Evolutionary conservation across 2,797 vertebrate species (phyloP), one percentile per base, ranked within the genome.

Genomic region (Sparus aurata): DNA sequence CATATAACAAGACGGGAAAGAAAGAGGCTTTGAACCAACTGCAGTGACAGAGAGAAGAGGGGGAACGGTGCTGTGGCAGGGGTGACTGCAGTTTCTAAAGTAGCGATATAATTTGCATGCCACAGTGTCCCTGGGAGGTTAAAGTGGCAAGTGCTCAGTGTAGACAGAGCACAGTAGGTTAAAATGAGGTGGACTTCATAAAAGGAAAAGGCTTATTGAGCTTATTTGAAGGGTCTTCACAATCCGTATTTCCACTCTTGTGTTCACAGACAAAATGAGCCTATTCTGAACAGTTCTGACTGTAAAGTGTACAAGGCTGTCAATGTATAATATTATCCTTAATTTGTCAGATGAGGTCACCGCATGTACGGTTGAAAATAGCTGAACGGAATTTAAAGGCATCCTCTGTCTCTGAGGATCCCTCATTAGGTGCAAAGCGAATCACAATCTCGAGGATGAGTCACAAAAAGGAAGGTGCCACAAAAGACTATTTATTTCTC

Each of bases 381-480:
- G 34, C 8, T 2, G 43, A 52, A 25, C 17, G 52, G 38, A 79
- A 74, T 69, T 77, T 38, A 71, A 79, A 86, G 61, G 61, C 63
- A 1, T 70, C 70, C 7, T 63, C 63, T n/a, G 38, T 67, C 69
- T 75, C 72, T 18, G 69, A 67, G 54, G 69, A 57, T 73, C 79
- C 53, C 59, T 75, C 81, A 83, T 87, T 73, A 81, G 67, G 27
- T 58, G 82, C 60, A 79, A 79, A 73, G 73, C 38, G 63, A 77
- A 79, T 69, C 45, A 47, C 45, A 25, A 34, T 73, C 63, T 65
- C 66, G 55, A 47, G 43, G 71, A 82, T 70, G 71, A 86, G 53
- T 54, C 59, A 71, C 60, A 79, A 38, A 25, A 38, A 54, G 62
- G 25, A 77, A 73, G 3, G 65, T 66, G 61, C 22, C 71, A 69